phyloP scores from a whole-genome alignment of 2,888 invertebrate genomes.

The Lissonota sp. region DNA sequence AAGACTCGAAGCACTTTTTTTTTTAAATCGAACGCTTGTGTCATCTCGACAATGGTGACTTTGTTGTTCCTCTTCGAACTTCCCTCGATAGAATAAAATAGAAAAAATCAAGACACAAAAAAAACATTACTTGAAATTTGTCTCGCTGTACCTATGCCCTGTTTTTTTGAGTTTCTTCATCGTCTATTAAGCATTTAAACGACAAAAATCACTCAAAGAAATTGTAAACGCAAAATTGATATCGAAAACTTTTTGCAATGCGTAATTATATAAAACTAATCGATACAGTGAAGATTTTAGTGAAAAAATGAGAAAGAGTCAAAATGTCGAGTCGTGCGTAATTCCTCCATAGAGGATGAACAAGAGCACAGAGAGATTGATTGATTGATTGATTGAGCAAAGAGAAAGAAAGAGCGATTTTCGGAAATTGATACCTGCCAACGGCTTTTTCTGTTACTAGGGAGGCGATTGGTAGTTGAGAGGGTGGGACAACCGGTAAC shows the following conservation, averaged over 20 bases:
- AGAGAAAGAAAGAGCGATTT: slow-evolving; percentile 56
- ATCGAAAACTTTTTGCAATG: too few relatives aligned
- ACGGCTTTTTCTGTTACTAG: slow-evolving; percentile 92
- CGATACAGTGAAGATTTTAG: too few relatives aligned
- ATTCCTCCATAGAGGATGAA: too few relatives aligned
- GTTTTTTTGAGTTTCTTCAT: slow-evolving; percentile 21
- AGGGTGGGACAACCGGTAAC: slow-evolving; percentile 85
- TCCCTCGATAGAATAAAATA: slow-evolving; percentile 11
- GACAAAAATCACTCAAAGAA: too few relatives aligned
- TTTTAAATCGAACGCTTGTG: slow-evolving; percentile 21
- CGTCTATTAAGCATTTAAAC: not conserved
- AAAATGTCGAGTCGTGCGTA: too few relatives aligned
- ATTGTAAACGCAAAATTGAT: too few relatives aligned
- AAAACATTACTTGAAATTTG: slow-evolving; percentile 22
- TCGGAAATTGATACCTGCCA: slow-evolving; percentile 87
- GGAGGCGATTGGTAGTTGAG: slow-evolving; percentile 86
- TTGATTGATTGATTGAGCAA: too few relatives aligned
- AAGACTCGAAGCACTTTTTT: slow-evolving; percentile 35
- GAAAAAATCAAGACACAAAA: slow-evolving; percentile 7
- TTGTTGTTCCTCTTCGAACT: slow-evolving; percentile 43
- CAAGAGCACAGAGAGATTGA: too few relatives aligned
- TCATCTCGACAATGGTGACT: slow-evolving; percentile 38
- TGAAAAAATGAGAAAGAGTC: too few relatives aligned
- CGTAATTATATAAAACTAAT: too few relatives aligned
- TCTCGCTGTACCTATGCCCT: slow-evolving; percentile 7